Conservation (phyloP, 1,140 invertebrate genomes). For the Bombus consobrinus region DNA sequence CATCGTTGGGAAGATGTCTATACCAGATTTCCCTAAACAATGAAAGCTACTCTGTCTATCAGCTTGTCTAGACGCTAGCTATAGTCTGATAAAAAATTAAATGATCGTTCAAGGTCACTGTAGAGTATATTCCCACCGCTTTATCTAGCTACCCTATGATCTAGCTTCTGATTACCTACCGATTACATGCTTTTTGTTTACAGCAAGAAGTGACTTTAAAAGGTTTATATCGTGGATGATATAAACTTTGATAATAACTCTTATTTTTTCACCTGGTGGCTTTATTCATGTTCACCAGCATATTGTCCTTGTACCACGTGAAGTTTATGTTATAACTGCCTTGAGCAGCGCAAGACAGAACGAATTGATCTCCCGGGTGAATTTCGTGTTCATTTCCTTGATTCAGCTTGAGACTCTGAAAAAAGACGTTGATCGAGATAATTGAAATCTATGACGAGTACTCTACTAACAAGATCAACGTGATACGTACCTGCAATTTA, state of each 20-base stretch:
- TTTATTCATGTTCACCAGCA: slow-evolving; percentile 88
- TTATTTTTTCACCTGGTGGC: slow-evolving; percentile 85
- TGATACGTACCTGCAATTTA: slow-evolving; percentile 81
- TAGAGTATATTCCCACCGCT: not conserved
- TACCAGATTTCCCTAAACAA: slow-evolving; percentile 80
- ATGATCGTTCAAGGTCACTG: not conserved
- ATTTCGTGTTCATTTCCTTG: slow-evolving; percentile 83
- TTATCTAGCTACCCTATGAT: not conserved
- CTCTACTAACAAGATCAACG: no score
- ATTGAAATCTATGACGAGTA: not conserved
- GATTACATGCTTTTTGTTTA: not conserved
- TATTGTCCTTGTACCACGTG: slow-evolving; percentile 91
- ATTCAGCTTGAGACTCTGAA: slow-evolving; percentile 79
- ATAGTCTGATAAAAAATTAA: no score
- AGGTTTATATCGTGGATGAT: no score
- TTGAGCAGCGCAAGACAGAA: slow-evolving; percentile 89
- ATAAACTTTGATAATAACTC: not conserved
- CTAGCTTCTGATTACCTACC: no score
- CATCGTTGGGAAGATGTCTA: slow-evolving; percentile 83
- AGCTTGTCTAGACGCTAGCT: not conserved
- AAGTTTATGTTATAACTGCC: slow-evolving; percentile 89
- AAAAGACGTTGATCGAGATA: not conserved
- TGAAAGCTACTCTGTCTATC: not conserved
- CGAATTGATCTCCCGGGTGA: slow-evolving; percentile 89
- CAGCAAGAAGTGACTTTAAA: not conserved